Base-by-base conservation (phyloP, 2,888 invertebrate species). In the Dicranocentrus wangi region DNA sequence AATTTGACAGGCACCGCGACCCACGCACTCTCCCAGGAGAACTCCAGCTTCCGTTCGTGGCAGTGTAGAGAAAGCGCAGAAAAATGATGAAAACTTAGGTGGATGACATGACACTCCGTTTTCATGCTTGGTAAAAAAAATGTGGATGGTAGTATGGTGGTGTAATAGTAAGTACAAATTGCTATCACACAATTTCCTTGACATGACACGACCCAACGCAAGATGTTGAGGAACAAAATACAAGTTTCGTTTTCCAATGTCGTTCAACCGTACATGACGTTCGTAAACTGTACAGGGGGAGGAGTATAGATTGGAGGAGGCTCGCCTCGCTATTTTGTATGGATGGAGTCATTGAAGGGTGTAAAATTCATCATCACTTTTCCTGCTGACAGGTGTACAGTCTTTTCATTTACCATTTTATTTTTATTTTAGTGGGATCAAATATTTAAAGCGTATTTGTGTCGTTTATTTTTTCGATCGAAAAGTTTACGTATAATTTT, bases 1-100 rank as follows among this genome's bases (percentile, higher is more conserved):
- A 86, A 86, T 86, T 86, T 85, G 86, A 86, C 86, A 86, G 82
- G 73, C 81, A 84, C 77, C 78, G 85, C 84, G 85, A 84, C 84
- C 84, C 83, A 70, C 75, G 65, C 71, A 60, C 68, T 76, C 63
- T 80, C 83, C 72, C 65, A 15, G 15, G 68, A 72, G 66, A n/a
- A 47, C 13, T 32, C 39, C 23, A 1, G 32, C 21, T 75, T 61
- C 61, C 53, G 42, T 19, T 21, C 13, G 65, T 69, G 55, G 42
- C 47, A n/a, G n/a, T 32, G 42, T 39, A 75, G 55, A 61, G 66
- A 58, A 80, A 71, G 71, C 63, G 17, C 5, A 68, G 84, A 82
- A 84, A 85, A 86, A 86, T 86, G 84, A 84, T 83, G 83, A 82
- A 86, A 85, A 85, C 83, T 85, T 84, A 77, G 78, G 69, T 73